Percentiles rank a stretch among this genome's conserved stretches.
Evolutionary conservation across 2,888 invertebrate species (phyloP).

Genomic region (Phania funesta): DNA sequence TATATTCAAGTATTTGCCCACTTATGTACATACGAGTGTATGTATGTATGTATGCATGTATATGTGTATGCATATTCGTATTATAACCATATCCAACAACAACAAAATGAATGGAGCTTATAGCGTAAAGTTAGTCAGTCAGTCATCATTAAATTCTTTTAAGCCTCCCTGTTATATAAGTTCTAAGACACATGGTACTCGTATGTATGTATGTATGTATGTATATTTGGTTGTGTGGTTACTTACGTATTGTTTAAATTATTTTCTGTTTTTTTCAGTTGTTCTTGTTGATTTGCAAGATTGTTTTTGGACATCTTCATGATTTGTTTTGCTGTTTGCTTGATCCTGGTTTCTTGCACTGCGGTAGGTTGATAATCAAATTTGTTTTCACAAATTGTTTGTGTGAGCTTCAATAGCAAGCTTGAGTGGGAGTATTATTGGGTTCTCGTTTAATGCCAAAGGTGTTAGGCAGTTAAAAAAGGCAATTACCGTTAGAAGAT

Average conservation of each 20-base stretch:
- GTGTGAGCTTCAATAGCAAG: background rate
- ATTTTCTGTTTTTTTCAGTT: constrained; percentile 20
- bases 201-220: background rate
- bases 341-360: constrained; percentile 30
- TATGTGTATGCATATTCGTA: too few species aligned
- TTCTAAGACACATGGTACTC: constrained; percentile 53
- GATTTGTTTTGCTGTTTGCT: constrained; percentile 47
- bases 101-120: constrained; percentile 39
- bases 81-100: background rate
- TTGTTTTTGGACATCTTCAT: constrained; percentile 66
- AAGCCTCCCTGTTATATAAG: constrained; percentile 57
- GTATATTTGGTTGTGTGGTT: background rate
- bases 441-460: constrained; percentile 24
- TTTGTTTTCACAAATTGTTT: constrained; percentile 45
- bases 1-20: too few species aligned
- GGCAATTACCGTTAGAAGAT: constrained; percentile 25
- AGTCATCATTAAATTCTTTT: constrained; percentile 48
- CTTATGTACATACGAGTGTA: background rate
- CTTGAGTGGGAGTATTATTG: constrained; percentile 31
- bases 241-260: background rate
- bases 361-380: constrained; percentile 63
- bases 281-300: constrained; percentile 65
- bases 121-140: constrained; percentile 55
- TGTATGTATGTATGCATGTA: background rate
- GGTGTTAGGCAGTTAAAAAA: constrained; percentile 27